phyloP scores from a whole-genome alignment of 2,797 vertebrate genomes.

The Melanotaenia pygmaea region DNA sequence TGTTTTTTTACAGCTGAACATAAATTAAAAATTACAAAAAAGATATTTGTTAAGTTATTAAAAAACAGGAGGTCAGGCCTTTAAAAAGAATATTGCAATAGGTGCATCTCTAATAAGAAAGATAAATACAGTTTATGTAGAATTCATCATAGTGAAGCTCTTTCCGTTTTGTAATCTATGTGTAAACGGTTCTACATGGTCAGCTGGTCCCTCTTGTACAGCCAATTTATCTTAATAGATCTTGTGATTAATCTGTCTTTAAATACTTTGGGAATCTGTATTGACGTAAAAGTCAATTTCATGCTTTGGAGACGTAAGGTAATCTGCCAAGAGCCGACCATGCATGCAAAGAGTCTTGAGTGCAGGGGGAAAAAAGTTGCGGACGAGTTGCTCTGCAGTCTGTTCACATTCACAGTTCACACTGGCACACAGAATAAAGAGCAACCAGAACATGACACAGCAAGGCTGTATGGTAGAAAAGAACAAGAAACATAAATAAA shows the following conservation, averaged over 20 bases:
- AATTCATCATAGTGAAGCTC: neutral
- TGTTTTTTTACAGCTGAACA: neutral
- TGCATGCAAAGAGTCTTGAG: neutral
- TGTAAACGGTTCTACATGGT: neutral
- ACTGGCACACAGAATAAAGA: neutral
- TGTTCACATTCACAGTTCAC: conserved; percentile 8
- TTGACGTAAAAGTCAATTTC: conserved; percentile 9
- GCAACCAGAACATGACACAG: conserved; percentile 13
- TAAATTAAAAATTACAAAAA: neutral
- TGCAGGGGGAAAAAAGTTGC: neutral
- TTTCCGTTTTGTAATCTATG: neutral
- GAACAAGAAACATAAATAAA: conserved; percentile 6
- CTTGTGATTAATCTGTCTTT: conserved; percentile 1
- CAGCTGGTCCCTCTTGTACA: neutral
- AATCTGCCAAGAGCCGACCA: neutral
- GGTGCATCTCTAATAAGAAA: neutral
- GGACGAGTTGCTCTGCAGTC: conserved; percentile 8
- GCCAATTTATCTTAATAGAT: neutral
- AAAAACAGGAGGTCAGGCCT: neutral
- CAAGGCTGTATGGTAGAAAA: conserved; percentile 6
- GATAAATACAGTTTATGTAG: neutral
- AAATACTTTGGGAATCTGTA: conserved; percentile 3
- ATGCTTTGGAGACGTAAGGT: neutral
- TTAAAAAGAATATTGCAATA: neutral
- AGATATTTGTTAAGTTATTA: neutral